Conservation (phyloP, 1,140 invertebrate species). For the Aphis gossypii region DNA sequence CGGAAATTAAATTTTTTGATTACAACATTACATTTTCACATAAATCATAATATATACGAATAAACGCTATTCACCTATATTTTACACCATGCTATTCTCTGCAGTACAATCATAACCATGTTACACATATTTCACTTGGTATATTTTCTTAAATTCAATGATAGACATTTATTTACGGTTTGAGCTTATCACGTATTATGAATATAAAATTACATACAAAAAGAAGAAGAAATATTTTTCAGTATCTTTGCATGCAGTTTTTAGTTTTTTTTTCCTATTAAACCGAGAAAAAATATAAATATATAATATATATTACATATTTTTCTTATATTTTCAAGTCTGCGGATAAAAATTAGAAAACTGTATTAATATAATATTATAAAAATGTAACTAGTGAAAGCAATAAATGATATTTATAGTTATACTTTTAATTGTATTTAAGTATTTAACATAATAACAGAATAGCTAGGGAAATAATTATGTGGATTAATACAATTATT, state of each 20-base stretch:
- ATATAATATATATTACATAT: no score
- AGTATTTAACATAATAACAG: no score
- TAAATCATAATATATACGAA: background rate
- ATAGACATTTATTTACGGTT: background rate
- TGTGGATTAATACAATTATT: no score
- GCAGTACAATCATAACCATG: background rate
- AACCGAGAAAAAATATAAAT: no score
- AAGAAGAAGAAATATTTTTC: background rate
- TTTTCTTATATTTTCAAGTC: no score
- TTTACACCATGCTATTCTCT: background rate
- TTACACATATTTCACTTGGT: background rate
- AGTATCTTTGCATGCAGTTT: background rate
- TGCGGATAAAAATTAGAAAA: no score
- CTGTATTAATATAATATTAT: no score
- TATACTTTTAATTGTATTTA: no score
- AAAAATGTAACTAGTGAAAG: no score
- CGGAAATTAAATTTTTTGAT: constrained; percentile 18
- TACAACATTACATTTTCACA: background rate
- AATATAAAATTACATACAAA: background rate
- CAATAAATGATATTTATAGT: no score
- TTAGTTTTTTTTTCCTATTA: background rate
- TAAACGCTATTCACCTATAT: background rate
- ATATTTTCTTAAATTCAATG: background rate
- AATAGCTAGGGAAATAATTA: no score
- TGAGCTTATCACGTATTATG: background rate